Base-by-base conservation (phyloP, 2,797 vertebrate species). In the Spheniscus humboldti region DNA sequence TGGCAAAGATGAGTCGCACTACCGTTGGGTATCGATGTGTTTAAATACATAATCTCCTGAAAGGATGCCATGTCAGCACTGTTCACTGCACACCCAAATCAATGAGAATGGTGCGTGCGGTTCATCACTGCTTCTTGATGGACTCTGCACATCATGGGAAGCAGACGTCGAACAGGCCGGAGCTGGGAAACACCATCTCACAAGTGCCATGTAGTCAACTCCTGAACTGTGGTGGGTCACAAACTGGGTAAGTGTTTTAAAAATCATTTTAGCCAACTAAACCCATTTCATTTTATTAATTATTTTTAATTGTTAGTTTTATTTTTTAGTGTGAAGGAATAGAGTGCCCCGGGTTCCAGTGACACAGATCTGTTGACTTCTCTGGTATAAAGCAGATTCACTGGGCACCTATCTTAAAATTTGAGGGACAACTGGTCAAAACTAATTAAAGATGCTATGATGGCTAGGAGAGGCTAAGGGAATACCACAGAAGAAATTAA, bases 81-180 rank as follows among this genome's bases (percentile, higher is more conserved):
- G 43, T 47, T 68, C 59, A 27, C 3, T 76, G 59, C 31, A 53
- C 8, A 25, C 14, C 24, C n/a, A 64, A 47, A 64, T 18, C 4
- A 2, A 27, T 13, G 24, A 68, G 27, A 56, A 64, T 0, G 0
- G 35, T 37, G 8, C 1, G 1, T 6, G 50, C 28, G 31, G 24
- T 33, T 82, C 57, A 2, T 39, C 37, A 23, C 22, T 43, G 24
- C 48, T 77, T 43, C 56, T 86, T 5, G 0, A 6, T 4, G 8
- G 45, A 17, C 53, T 25, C 20, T 33, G 20, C 39, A 35, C 3
- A 4, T 28, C 15, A 10, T n/a, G 45, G 39, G 66, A 57, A 86
- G n/a, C 24, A 60, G 33, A 10, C 9, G 39, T 3, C 5, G 5
- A 52, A 22, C 33, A 72, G 27, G 6, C 19, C 59, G 31, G n/a